These are phyloP conservation scores for Ichneumoninae sp. DNA, from an alignment of 2,888 invertebrate species.

Conservation along the genomic window DNA sequence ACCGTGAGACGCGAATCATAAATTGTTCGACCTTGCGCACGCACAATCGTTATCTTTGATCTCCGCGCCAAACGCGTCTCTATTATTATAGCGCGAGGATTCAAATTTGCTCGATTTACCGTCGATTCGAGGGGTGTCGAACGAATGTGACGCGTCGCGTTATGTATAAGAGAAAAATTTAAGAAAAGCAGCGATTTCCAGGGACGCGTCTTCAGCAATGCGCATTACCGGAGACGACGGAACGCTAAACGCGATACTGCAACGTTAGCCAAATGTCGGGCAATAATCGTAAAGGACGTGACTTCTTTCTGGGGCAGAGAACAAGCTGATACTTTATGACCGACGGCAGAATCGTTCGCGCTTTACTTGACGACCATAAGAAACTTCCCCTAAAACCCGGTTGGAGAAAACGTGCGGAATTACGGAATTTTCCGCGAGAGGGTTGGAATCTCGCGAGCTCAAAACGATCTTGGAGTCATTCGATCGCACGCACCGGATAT, in stretches of 20 bases:
- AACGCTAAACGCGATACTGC: slow-evolving; percentile 18
- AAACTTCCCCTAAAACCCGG: neutral
- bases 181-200: neutral
- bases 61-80: no score
- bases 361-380: slow-evolving; percentile 21
- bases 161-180: neutral
- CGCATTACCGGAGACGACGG: neutral
- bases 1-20: no score
- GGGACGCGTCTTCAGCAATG: no score
- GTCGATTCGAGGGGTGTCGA: neutral
- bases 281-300: slow-evolving; percentile 66
- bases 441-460: neutral
- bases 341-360: slow-evolving; percentile 5
- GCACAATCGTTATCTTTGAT: no score
- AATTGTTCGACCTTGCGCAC: no score
- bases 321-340: slow-evolving; percentile 20
- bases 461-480: neutral
- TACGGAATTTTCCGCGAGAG: neutral
- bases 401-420: slow-evolving; percentile 4
- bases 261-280: slow-evolving; percentile 55
- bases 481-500: neutral
- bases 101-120: neutral
- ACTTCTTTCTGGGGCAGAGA: neutral
- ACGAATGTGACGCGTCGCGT: neutral
- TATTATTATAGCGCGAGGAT: no score